Percentiles rank a stretch among this genome's conserved stretches.
phyloP scores from a whole-genome alignment of 2,888 invertebrate genomes.

The Galerucella calmariensis region DNA sequence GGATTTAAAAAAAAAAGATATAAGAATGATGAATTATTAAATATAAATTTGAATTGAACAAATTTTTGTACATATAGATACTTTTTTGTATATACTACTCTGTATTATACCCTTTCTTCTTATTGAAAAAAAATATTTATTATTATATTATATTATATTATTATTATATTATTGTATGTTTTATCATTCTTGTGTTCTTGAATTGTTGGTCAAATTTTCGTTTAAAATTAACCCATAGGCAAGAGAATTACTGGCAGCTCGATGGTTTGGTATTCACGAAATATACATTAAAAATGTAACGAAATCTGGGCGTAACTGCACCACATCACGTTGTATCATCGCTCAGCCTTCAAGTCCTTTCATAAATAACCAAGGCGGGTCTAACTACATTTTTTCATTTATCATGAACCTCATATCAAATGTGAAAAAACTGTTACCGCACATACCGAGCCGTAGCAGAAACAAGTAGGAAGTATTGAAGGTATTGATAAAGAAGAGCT shows the following conservation, averaged over 20 bases:
- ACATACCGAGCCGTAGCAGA: too few relatives aligned
- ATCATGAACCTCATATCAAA: background rate
- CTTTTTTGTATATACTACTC: background rate
- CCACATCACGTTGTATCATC: conserved; percentile 1
- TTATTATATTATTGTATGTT: background rate
- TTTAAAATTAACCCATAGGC: conserved; percentile 27
- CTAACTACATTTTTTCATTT: background rate
- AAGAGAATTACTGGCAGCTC: conserved; percentile 16
- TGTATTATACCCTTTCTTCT: background rate
- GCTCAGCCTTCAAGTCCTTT: background rate
- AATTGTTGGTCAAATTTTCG: conserved; percentile 3
- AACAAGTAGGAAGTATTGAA: too few relatives aligned
- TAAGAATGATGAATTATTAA: conserved; percentile 3
- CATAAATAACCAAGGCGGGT: background rate
- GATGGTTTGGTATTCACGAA: background rate
- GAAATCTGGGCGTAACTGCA: background rate
- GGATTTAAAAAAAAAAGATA: background rate
- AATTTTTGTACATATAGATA: background rate
- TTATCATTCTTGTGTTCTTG: conserved; percentile 1
- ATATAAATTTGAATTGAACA: background rate
- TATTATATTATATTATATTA: too few relatives aligned
- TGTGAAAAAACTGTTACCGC: background rate
- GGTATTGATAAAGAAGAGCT: too few relatives aligned
- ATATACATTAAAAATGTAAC: background rate
- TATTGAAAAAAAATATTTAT: background rate